phyloP scores from a whole-genome alignment of 2,113 vertebrate species.

The Emberiza fucata region DNA sequence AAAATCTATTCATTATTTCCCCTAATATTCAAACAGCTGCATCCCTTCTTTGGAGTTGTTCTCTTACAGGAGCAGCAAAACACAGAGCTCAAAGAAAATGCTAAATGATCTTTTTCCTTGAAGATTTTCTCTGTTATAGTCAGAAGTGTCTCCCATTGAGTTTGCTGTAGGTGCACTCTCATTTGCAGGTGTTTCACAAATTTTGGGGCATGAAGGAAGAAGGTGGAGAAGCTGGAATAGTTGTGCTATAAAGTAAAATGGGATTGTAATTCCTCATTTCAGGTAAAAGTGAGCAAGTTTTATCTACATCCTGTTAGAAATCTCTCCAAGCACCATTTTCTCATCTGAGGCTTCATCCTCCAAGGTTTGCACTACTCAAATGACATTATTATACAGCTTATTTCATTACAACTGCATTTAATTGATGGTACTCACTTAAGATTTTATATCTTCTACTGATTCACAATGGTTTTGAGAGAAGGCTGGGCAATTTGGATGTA shows the following conservation, averaged over 20 bases:
- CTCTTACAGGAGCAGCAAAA: background rate
- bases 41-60: background rate
- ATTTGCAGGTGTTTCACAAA: background rate
- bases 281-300: background rate
- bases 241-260: background rate
- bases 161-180: background rate
- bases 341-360: background rate
- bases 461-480: constrained; percentile 28
- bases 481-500: constrained; percentile 45
- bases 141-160: background rate
- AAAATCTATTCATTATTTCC: constrained; percentile 44
- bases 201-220: background rate
- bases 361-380: background rate
- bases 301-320: background rate
- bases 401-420: constrained; percentile 54
- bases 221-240: background rate
- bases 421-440: constrained; percentile 62
- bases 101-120: background rate
- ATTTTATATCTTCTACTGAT: constrained; percentile 51
- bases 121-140: background rate
- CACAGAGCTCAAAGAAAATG: background rate
- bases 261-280: background rate
- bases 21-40: background rate
- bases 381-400: background rate
- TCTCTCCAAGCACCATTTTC: background rate